Percentiles rank a stretch among this genome's conserved stretches.
phyloP scores from a whole-genome alignment of 2,113 vertebrate species.

The Balaenoptera acutorostrata region DNA sequence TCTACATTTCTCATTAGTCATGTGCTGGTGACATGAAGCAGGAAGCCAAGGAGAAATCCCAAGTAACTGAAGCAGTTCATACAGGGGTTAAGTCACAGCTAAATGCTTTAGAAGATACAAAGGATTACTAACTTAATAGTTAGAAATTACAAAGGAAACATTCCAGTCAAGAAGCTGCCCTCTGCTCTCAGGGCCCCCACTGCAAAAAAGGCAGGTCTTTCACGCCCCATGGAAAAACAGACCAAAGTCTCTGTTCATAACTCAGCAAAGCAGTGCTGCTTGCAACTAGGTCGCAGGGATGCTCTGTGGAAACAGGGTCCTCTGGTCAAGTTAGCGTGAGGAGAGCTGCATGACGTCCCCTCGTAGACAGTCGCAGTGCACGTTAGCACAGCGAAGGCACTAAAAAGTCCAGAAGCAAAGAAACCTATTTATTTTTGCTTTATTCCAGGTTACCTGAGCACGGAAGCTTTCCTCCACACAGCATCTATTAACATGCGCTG shows the following conservation, averaged over 20 bases:
- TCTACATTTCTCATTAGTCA: neutral
- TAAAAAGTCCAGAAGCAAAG: neutral
- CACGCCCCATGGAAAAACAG: neutral
- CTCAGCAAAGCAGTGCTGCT: neutral
- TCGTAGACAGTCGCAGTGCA: accelerated
- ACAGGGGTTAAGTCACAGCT: accelerated
- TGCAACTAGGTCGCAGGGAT: neutral
- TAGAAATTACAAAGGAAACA: neutral
- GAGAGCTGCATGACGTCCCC: neutral
- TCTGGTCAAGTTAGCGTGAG: neutral
- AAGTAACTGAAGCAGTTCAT: neutral
- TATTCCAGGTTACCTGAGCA: too few species aligned
- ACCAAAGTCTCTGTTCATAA: neutral
- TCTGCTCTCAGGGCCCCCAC: neutral
- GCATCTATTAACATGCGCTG: neutral
- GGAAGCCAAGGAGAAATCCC: neutral
- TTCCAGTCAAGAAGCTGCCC: too few species aligned
- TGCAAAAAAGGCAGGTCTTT: neutral
- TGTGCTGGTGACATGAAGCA: accelerated
- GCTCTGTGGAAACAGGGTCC: neutral
- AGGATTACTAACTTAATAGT: neutral
- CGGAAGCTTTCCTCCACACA: neutral
- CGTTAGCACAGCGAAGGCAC: neutral
- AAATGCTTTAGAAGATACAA: neutral
- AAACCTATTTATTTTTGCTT: neutral